Percentiles rank a stretch among this genome's conserved stretches.
Evolutionary conservation across 2,888 invertebrate genomes (phyloP).

Genomic region (Melanophora roralis): DNA sequence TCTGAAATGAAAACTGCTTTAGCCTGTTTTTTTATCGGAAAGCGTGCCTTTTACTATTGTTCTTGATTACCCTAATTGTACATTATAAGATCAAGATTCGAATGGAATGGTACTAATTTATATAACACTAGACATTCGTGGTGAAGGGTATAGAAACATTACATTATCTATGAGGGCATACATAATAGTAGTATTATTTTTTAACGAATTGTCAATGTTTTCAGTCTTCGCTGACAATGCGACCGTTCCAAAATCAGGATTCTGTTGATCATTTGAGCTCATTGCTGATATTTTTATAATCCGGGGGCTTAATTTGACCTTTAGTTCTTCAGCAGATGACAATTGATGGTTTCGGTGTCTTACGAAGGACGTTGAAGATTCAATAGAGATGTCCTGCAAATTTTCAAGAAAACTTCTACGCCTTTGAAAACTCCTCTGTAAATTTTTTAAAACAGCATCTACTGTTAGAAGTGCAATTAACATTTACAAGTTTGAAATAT

Average conservation of each 20-base stretch:
- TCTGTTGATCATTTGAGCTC: slow-evolving; percentile 32
- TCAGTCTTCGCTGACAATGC: slow-evolving; percentile 46
- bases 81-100: no score
- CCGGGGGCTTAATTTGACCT: background rate
- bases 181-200: slow-evolving; percentile 29
- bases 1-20: no score
- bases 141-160: background rate
- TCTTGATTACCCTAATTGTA: no score
- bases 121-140: no score
- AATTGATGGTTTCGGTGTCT: background rate
- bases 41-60: no score
- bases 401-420: slow-evolving; percentile 66
- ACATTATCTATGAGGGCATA: slow-evolving; percentile 8
- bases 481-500: slow-evolving; percentile 67
- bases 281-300: background rate
- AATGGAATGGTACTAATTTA: no score
- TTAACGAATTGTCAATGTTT: slow-evolving; percentile 13
- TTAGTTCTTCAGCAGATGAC: background rate
- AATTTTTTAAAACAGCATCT: slow-evolving; percentile 68
- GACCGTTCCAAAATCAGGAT: background rate
- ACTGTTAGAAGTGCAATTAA: slow-evolving; percentile 71
- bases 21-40: no score
- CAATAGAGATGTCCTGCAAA: slow-evolving; percentile 49
- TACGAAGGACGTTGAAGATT: slow-evolving; percentile 1
- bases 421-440: slow-evolving; percentile 64